These are phyloP conservation scores for Harpalus rubripes DNA, from an alignment of 2,888 invertebrate genomes.

Conservation along the genomic window DNA sequence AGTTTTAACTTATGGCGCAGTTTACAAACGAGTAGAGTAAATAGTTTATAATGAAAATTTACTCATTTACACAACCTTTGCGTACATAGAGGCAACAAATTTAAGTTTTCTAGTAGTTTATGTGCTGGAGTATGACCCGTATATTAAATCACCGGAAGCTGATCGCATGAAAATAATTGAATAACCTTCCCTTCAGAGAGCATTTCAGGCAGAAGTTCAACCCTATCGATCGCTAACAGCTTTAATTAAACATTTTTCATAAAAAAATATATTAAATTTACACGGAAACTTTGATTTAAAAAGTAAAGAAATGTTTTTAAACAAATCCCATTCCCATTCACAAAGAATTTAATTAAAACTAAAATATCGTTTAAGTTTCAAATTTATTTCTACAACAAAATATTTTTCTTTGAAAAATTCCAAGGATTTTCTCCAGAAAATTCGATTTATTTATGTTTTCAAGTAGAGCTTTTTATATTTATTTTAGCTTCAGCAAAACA, in stretches of 20 bases:
- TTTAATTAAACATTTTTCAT: slow-evolving; percentile 31
- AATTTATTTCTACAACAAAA: slow-evolving; percentile 7
- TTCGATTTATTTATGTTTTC: slow-evolving; percentile 11
- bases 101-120: slow-evolving; percentile 20
- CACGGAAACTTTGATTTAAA: slow-evolving; percentile 34
- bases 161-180: slow-evolving; percentile 38
- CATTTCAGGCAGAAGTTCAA: slow-evolving; percentile 38
- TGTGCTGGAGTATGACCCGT: slow-evolving; percentile 1
- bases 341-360: slow-evolving; percentile 3
- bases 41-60: slow-evolving; percentile 29
- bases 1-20: background rate
- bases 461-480: background rate
- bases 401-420: slow-evolving; percentile 1
- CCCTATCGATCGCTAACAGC: slow-evolving; percentile 15
- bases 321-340: background rate
- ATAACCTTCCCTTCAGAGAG: slow-evolving; percentile 18
- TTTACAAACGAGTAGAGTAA: background rate
- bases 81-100: background rate
- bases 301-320: slow-evolving; percentile 8
- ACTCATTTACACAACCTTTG: background rate
- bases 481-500: background rate
- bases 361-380: background rate
- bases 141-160: slow-evolving; percentile 9
- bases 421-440: background rate
- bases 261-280: slow-evolving; percentile 6